Evolutionary conservation across 2,113 vertebrate genomes (phyloP).

Genomic region (Columba janthina): DNA sequence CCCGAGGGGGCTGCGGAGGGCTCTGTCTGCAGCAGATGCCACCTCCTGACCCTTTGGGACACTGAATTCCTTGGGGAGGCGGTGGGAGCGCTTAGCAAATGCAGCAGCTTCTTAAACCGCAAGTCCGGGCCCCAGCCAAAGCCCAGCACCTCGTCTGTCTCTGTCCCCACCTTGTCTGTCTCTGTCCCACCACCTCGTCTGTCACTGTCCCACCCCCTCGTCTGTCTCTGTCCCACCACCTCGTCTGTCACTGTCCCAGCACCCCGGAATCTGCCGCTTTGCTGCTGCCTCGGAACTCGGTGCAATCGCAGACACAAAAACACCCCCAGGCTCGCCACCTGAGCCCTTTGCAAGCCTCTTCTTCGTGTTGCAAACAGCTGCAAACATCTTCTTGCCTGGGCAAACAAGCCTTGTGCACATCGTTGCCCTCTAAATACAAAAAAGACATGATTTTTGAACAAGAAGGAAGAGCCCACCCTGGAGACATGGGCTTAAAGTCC

Average conservation of each 20-base stretch:
- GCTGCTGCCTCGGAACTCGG: not conserved
- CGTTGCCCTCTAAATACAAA: not conserved
- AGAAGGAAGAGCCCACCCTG: not conserved
- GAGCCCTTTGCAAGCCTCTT: not conserved
- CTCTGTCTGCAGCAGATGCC: not conserved
- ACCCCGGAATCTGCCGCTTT: not conserved
- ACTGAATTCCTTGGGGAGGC: not conserved
- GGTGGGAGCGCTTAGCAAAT: not conserved
- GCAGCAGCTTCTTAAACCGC: not conserved
- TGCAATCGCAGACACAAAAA: not conserved
- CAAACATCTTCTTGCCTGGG: not conserved
- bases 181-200: not conserved
- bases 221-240: too few relatives aligned
- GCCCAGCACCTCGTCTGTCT: not conserved
- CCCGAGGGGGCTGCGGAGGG: not conserved
- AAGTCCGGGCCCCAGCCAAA: not conserved
- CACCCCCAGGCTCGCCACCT: accelerated
- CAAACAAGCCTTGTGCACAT: not conserved
- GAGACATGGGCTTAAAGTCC: not conserved
- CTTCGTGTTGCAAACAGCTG: not conserved
- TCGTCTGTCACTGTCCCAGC: not conserved
- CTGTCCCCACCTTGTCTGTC: not conserved
- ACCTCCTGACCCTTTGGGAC: not conserved
- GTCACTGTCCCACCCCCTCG: not conserved
- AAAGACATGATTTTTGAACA: not conserved